phyloP scores from a whole-genome alignment of 2,888 invertebrate species.

The Metopia argyrocephala region DNA sequence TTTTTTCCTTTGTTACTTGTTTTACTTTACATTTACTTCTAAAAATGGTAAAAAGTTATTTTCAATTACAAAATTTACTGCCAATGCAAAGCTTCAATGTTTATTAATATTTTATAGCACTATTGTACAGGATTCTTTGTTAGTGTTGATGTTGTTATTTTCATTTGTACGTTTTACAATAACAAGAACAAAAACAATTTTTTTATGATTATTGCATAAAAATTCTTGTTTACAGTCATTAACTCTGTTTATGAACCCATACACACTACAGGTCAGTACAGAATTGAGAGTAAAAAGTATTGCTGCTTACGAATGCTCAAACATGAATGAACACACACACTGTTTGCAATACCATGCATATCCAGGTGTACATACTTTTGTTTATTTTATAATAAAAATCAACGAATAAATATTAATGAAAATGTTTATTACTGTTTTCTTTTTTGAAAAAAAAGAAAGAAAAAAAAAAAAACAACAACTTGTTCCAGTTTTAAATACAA shows the following conservation, averaged over 20 bases:
- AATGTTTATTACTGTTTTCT: background rate
- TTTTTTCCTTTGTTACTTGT: no score
- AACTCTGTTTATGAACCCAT: conserved; percentile 53
- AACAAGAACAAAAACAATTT: conserved; percentile 6
- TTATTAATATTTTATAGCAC: no score
- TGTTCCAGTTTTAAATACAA: background rate
- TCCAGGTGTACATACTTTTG: background rate
- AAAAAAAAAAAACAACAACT: background rate
- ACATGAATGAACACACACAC: background rate
- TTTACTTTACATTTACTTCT: no score
- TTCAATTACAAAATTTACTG: conserved; percentile 33
- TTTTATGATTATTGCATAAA: conserved; percentile 58
- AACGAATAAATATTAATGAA: background rate
- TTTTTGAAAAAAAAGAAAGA: background rate
- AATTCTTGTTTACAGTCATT: conserved; percentile 58
- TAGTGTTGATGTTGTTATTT: background rate
- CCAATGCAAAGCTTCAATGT: no score
- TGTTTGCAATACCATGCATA: no score
- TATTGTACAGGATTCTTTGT: background rate
- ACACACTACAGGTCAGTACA: conserved; percentile 39
- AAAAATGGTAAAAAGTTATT: no score
- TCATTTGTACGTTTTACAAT: background rate
- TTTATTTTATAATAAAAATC: background rate
- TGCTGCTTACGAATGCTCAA: background rate
- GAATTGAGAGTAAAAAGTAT: conserved; percentile 15